These are phyloP conservation scores for Bedellia somnulentella DNA, from an alignment of 2,888 invertebrate genomes.

Conservation along the genomic window DNA sequence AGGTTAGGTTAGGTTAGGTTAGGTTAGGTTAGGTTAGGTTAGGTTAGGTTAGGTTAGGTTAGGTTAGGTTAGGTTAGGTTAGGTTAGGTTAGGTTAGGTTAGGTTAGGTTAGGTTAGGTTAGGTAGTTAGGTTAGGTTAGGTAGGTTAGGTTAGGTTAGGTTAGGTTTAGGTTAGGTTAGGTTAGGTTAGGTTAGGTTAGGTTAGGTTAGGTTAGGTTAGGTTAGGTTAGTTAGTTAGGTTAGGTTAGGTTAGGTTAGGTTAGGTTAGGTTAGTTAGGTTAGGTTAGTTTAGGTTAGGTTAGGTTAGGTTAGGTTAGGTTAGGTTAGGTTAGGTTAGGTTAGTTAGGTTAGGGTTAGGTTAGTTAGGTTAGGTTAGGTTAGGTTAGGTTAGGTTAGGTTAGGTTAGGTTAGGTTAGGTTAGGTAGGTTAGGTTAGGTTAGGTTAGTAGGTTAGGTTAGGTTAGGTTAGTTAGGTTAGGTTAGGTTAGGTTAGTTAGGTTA, in stretches of 20 bases:
- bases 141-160: too few species aligned
- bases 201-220: slow-evolving; percentile 7
- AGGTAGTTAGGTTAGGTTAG: too few species aligned
- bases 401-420: slow-evolving; percentile 6
- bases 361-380: slow-evolving; percentile 6
- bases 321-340: slow-evolving; percentile 6
- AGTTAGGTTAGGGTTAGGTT: slow-evolving; percentile 1
- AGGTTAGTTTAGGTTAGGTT: slow-evolving; percentile 5
- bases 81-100: slow-evolving; percentile 7
- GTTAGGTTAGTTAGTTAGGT: slow-evolving; percentile 7
- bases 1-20: slow-evolving; percentile 7
- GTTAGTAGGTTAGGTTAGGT: slow-evolving; percentile 5
- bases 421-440: slow-evolving; percentile 2
- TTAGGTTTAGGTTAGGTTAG: too few species aligned
- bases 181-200: slow-evolving; percentile 7
- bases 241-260: slow-evolving; percentile 6
- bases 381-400: slow-evolving; percentile 6
- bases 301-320: slow-evolving; percentile 5
- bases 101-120: slow-evolving; percentile 7
- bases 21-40: slow-evolving; percentile 7
- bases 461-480: slow-evolving; percentile 7
- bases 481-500: slow-evolving; percentile 7
- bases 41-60: slow-evolving; percentile 7
- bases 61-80: slow-evolving; percentile 7
- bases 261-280: slow-evolving; percentile 6